phyloP scores from a whole-genome alignment of 2,113 vertebrate genomes.

The Puntigrus tetrazona region DNA sequence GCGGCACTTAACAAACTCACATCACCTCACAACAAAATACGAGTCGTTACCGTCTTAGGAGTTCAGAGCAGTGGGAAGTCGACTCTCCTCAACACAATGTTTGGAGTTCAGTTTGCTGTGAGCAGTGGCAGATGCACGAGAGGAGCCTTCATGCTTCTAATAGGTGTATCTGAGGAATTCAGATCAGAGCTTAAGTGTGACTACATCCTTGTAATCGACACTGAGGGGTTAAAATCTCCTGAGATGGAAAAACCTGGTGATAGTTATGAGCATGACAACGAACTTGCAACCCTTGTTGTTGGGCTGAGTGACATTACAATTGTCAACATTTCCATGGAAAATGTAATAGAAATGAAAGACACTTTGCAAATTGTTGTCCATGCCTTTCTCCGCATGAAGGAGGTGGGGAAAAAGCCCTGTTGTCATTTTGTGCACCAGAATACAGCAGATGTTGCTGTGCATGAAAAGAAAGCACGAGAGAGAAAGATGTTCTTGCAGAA shows the following conservation, averaged over 20 bases:
- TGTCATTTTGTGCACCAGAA: slow-evolving; percentile 66
- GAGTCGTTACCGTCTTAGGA: slow-evolving; percentile 59
- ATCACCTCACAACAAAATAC: slow-evolving; percentile 44
- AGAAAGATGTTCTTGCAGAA: slow-evolving; percentile 54
- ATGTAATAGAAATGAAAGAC: slow-evolving; percentile 68
- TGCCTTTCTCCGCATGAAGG: slow-evolving; percentile 72
- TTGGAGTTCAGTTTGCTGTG: slow-evolving; percentile 75
- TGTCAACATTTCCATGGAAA: slow-evolving; percentile 62
- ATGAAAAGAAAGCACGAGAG: slow-evolving; percentile 47
- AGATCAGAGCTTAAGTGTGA: slow-evolving; percentile 70
- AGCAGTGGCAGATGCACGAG: slow-evolving; percentile 68
- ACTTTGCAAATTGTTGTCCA: slow-evolving; percentile 73
- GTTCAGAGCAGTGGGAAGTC: slow-evolving; percentile 69
- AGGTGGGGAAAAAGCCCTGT: slow-evolving; percentile 52
- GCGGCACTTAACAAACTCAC: slow-evolving; percentile 46
- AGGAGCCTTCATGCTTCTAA: slow-evolving; percentile 68
- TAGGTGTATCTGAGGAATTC: slow-evolving; percentile 65
- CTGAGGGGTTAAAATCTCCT: slow-evolving; percentile 64
- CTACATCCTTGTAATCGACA: slow-evolving; percentile 76
- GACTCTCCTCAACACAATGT: slow-evolving; percentile 81
- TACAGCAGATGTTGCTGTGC: slow-evolving; percentile 37
- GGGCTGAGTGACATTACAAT: slow-evolving; percentile 60
- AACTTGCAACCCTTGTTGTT: slow-evolving; percentile 60
- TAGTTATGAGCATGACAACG: slow-evolving; percentile 61
- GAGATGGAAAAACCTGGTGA: slow-evolving; percentile 48